Conservation (phyloP, 2,888 invertebrate genomes). For the Baccha elongata region DNA sequence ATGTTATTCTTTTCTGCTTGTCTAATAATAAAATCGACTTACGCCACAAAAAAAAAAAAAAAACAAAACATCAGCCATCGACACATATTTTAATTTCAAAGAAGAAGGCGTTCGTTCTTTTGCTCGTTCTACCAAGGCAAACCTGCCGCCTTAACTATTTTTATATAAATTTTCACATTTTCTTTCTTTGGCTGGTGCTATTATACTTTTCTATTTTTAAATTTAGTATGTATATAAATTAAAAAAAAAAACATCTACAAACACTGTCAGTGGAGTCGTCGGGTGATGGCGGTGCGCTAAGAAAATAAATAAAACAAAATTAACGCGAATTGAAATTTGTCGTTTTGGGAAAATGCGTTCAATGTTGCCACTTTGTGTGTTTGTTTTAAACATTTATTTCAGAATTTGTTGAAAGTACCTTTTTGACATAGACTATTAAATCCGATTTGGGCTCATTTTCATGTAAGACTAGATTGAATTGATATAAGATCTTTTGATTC, state of each 20-base stretch:
- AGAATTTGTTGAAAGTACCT: no score
- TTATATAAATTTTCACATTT: constrained; percentile 20
- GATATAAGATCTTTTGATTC: no score
- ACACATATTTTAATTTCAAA: constrained; percentile 50
- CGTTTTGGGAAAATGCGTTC: not conserved
- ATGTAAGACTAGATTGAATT: no score
- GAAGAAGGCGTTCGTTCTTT: constrained; percentile 18
- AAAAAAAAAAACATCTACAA: constrained; percentile 9
- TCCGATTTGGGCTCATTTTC: no score
- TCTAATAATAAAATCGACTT: constrained; percentile 47
- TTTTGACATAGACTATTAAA: no score
- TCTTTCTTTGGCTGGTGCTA: constrained; percentile 23
- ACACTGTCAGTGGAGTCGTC: constrained; percentile 16
- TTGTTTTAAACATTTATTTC: not conserved
- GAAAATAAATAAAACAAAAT: constrained; percentile 31
- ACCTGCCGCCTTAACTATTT: constrained; percentile 32
- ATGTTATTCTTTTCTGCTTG: constrained; percentile 36
- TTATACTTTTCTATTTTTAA: constrained; percentile 60
- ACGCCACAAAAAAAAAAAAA: constrained; percentile 19
- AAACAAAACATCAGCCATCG: constrained; percentile 43
- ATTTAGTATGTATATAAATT: constrained; percentile 5
- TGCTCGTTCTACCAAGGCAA: constrained; percentile 11
- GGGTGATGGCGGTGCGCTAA: not conserved
- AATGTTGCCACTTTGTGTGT: not conserved
- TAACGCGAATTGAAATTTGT: constrained; percentile 31